Conservation (phyloP, 2,113 vertebrate species). For the Dolichotis patagonum region DNA sequence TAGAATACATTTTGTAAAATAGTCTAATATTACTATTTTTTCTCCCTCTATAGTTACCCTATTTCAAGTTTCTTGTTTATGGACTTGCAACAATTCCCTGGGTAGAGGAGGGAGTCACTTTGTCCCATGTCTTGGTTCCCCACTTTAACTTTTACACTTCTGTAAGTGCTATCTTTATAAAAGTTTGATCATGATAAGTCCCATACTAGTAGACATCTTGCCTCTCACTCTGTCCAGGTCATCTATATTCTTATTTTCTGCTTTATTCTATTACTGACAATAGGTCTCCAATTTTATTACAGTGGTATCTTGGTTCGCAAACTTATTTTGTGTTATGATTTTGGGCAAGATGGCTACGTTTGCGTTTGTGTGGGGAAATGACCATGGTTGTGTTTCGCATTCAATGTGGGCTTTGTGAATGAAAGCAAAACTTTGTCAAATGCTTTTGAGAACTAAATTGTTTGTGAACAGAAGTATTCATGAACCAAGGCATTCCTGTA, state of each 20-base stretch:
- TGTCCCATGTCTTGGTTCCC: slow-evolving; percentile 1
- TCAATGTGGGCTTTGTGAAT: background rate
- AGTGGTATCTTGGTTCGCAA: background rate
- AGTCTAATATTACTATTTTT: background rate
- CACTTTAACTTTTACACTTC: slow-evolving; percentile 26
- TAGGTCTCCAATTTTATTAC: background rate
- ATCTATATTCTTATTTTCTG: slow-evolving; percentile 24
- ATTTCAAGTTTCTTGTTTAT: slow-evolving; percentile 18
- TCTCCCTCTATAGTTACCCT: background rate
- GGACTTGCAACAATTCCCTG: background rate
- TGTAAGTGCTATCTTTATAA: slow-evolving; percentile 14
- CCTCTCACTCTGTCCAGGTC: background rate
- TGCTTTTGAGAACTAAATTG: background rate
- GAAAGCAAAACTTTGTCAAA: background rate
- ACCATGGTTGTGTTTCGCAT: background rate
- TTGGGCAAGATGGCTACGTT: background rate
- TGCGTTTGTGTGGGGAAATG: background rate
- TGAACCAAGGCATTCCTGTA: background rate
- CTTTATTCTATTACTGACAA: slow-evolving; percentile 18
- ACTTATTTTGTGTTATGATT: background rate
- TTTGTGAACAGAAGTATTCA: background rate
- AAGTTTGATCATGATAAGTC: background rate
- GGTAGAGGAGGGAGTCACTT: background rate
- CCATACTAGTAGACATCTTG: background rate
- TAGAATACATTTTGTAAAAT: slow-evolving; percentile 42